Evolutionary conservation across 2,888 invertebrate species (phyloP), one percentile per base, ranked within the genome.

Genomic region (Hyles lineata): DNA sequence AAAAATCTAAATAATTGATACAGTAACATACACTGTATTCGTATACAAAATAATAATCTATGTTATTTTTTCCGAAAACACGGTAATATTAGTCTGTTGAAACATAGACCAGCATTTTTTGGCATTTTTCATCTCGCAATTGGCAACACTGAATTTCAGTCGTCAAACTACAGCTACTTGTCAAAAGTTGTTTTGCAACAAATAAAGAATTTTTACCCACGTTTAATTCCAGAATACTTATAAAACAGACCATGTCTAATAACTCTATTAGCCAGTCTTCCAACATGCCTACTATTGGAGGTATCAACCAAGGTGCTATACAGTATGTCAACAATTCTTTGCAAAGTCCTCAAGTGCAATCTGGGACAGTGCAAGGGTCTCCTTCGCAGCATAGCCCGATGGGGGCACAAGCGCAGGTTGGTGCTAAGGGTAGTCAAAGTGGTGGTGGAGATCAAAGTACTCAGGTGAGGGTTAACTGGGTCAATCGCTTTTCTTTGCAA

Each of bases 311-410:
- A 79, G 89, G 91, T 50, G 79, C 86, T 21, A 90, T 92, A 73
- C 92, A 93, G 76, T 94, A 90, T 79, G 89, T 88, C 17, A 94
- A 93, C 80, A 93, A 93, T 76, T 88, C 93, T 0, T 76, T 91
- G 9, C 93, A 90, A 75, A 93, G 93, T 76, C 92, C 94, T 8
- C 94, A 93, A 75, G 76, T 93, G 63, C 93, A 93, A 74, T 85
- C 90, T 6, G 81, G 86, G 21, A 88, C 93, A 0, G 77, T 91
- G 9, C 94, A 94, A 75, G 89, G 91, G 4, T 94, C 94, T 2
- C 93, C 95, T 6, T 92, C 94, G 1, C 95, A 95, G 74, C 92
- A 95, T 78, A 94, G 94, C 75, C 93, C 94, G 0, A 94, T 94
- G 93, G 89, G 90, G 1, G 85, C 89, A 2, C 92, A 92, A 73